phyloP scores from a whole-genome alignment of 2,797 vertebrate species.

The Sarcophilus harrisii region DNA sequence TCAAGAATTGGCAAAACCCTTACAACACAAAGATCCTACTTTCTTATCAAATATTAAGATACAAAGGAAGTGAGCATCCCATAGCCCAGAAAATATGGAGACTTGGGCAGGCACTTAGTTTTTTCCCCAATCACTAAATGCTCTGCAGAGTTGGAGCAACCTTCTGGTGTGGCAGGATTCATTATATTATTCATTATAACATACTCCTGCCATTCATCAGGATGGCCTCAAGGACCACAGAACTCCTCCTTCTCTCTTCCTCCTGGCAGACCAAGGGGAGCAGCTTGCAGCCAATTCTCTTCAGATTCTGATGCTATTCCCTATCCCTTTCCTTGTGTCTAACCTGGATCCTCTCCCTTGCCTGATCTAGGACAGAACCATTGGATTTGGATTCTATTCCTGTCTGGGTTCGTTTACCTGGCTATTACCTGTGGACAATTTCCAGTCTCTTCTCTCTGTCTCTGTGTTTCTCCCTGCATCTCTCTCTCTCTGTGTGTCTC shows the following conservation, averaged over 20 bases:
- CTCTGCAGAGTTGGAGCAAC: neutral
- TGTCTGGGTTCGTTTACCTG: neutral
- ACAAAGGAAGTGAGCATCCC: neutral
- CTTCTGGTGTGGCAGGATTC: neutral
- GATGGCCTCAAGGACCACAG: neutral
- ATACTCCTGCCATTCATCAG: neutral
- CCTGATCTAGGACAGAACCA: neutral
- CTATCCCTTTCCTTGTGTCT: neutral
- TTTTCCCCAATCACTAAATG: neutral
- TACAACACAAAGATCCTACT: neutral
- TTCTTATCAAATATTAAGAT: neutral
- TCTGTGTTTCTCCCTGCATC: no score
- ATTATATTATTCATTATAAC: neutral
- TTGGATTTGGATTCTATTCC: neutral
- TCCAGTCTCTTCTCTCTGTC: no score
- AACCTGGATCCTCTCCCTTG: neutral
- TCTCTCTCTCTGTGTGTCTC: no score
- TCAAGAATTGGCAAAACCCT: neutral
- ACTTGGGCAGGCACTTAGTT: neutral
- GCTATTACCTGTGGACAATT: no score
- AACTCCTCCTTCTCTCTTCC: neutral
- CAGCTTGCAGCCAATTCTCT: neutral
- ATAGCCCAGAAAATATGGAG: neutral
- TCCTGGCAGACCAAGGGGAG: neutral
- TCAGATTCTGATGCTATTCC: neutral